Evolutionary conservation across 2,888 invertebrate genomes (phyloP).

Genomic region (Cheilosia pagana): DNA sequence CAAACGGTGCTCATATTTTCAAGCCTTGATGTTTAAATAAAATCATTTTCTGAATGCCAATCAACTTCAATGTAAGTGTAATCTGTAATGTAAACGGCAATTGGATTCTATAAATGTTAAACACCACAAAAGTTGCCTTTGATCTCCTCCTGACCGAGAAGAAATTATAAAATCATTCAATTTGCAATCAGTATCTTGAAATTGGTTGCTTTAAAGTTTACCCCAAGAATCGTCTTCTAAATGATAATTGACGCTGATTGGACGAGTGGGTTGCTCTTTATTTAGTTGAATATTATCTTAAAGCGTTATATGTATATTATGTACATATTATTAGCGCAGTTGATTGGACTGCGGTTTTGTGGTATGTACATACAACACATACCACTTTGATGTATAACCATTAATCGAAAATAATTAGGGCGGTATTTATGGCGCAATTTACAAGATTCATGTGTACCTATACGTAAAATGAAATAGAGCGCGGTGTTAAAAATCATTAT

Average conservation of each 20-base stretch:
- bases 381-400: not conserved
- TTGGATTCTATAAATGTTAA: not conserved
- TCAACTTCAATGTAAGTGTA: not conserved
- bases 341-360: not conserved
- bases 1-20: not conserved
- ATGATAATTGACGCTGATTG: not conserved
- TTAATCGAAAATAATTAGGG: too few species aligned
- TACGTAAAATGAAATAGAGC: too few species aligned
- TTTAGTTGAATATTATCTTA: not conserved
- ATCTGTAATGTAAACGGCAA: not conserved
- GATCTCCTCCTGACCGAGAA: not conserved
- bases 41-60: not conserved
- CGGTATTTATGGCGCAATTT: too few species aligned
- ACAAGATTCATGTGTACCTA: too few species aligned
- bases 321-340: not conserved
- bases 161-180: not conserved
- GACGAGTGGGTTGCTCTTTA: not conserved
- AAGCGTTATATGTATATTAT: too few species aligned
- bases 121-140: not conserved
- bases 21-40: not conserved
- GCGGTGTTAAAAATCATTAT: too few species aligned
- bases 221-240: not conserved
- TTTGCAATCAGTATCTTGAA: not conserved
- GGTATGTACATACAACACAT: too few species aligned
- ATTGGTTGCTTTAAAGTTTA: not conserved